phyloP scores from a whole-genome alignment of 2,113 vertebrate species.

The Cettia cetti region DNA sequence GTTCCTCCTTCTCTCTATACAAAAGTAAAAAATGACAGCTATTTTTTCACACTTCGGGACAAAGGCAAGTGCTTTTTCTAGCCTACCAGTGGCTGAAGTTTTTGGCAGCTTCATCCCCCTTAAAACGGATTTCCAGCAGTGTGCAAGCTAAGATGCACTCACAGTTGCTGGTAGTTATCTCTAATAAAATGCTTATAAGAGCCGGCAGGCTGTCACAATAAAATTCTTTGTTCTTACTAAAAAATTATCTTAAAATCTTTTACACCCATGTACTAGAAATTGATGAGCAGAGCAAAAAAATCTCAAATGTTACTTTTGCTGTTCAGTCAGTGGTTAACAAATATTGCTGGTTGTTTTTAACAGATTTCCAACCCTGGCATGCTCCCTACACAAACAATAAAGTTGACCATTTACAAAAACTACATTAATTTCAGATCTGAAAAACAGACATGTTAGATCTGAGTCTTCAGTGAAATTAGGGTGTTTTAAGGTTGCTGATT shows the following conservation, averaged over 20 bases:
- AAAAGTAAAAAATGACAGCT: neutral
- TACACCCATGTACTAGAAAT: neutral
- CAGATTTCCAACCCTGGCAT: neutral
- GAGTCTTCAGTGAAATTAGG: neutral
- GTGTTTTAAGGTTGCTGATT: conserved; percentile 1
- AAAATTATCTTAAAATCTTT: neutral
- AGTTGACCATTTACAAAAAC: neutral
- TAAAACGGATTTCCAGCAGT: neutral
- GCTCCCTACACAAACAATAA: neutral
- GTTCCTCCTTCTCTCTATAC: neutral
- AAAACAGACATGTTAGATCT: neutral
- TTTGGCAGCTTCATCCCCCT: neutral
- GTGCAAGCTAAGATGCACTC: neutral
- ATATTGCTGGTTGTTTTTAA: neutral
- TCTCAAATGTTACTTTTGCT: neutral
- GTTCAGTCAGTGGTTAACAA: neutral
- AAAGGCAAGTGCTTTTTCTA: neutral
- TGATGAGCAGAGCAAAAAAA: neutral
- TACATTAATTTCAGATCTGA: neutral
- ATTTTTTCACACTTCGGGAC: neutral
- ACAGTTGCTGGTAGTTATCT: neutral
- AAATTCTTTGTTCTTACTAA: neutral
- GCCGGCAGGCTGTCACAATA: neutral
- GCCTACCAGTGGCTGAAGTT: neutral
- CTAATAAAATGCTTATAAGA: neutral